Evolutionary conservation across 2,797 vertebrate genomes (phyloP).

Genomic region (Macropodus opercularis): DNA sequence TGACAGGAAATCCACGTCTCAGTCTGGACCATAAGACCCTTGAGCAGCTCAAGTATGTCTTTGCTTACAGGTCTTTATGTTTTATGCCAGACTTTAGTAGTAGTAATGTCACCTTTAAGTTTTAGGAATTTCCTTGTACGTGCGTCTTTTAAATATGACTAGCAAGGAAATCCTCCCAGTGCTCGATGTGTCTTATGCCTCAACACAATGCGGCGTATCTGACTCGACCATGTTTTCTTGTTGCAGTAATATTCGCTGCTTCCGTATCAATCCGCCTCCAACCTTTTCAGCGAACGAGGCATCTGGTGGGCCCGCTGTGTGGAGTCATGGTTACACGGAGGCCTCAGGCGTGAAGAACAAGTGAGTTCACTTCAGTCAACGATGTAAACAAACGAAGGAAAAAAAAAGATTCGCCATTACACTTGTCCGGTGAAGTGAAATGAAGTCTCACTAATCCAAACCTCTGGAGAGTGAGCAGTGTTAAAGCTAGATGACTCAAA

Average conservation of each 20-base stretch:
- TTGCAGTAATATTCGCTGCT: conserved; percentile 95
- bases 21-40: conserved; percentile 94
- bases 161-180: neutral
- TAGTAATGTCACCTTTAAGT: neutral
- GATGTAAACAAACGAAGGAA: conserved; percentile 14
- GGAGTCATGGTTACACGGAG: conserved; percentile 97
- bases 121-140: neutral
- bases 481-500: conserved; percentile 34
- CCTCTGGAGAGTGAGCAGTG: conserved; percentile 21
- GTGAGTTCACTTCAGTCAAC: conserved; percentile 77
- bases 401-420: conserved; percentile 13
- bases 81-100: neutral
- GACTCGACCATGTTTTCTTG: conserved; percentile 34
- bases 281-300: conserved; percentile 86
- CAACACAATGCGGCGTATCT: conserved; percentile 3
- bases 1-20: conserved; percentile 96
- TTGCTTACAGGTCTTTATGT: neutral
- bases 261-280: conserved; percentile 93
- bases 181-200: neutral
- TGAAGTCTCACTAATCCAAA: conserved; percentile 37
- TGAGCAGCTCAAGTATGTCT: conserved; percentile 93
- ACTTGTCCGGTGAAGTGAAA: neutral
- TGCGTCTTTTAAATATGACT: neutral
- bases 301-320: conserved; percentile 91
- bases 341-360: conserved; percentile 97